These are phyloP conservation scores for Julus scandinavius DNA, from an alignment of 2,888 invertebrate species.

Conservation along the genomic window DNA sequence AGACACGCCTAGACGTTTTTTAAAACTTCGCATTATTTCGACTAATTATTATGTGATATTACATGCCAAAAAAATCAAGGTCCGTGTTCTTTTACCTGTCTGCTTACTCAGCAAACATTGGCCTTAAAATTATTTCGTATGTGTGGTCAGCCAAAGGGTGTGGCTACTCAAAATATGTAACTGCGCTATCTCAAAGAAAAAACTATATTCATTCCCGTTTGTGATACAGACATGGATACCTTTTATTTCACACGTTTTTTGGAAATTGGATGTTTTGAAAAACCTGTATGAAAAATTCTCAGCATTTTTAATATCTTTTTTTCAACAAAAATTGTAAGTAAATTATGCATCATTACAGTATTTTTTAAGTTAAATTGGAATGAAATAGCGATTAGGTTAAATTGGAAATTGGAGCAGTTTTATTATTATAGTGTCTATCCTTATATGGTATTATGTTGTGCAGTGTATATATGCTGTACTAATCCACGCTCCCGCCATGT, in stretches of 20 bases:
- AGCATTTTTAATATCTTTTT: neutral
- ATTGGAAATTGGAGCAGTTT: no score
- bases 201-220: neutral
- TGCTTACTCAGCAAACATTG: neutral
- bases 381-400: neutral
- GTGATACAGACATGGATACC: neutral
- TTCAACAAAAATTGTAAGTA: neutral
- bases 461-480: no score
- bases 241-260: neutral
- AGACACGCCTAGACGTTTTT: neutral
- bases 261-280: neutral
- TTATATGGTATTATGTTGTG: no score
- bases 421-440: no score
- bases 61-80: neutral
- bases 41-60: neutral
- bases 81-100: neutral
- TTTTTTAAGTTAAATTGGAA: neutral
- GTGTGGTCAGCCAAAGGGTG: constrained; percentile 20
- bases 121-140: neutral
- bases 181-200: neutral
- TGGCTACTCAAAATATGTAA: neutral
- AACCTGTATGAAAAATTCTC: neutral
- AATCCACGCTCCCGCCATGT: no score
- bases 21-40: neutral
- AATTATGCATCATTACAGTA: neutral